Evolutionary conservation across 2,888 invertebrate species (phyloP), one percentile per base, ranked within the genome.

Genomic region (Vanessa cardui): DNA sequence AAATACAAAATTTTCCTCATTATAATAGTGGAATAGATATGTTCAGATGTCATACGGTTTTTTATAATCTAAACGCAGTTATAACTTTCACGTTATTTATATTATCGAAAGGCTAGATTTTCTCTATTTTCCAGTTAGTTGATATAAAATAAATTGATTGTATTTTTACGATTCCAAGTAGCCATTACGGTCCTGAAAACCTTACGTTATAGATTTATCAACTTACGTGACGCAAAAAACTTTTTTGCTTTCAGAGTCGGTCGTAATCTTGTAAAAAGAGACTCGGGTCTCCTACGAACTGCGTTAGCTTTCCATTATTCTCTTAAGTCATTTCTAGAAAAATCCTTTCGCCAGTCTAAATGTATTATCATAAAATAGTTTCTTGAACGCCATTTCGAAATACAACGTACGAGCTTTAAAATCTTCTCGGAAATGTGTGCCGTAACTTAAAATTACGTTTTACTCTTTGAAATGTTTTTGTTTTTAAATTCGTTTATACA

Each of bases 331-430:
- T 64, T 50, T 33, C 50, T 44, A 33, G 58, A 58, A 58, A 64
- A 64, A 64, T 64, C 64, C 50, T 64, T 64, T 64, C 58, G 50
- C 50, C 58, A 58, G 50, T 64, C 64, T 64, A 58, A 58, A 49
- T 64, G 49, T 33, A 64, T 64, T 58, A 59, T 44, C 58, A 33
- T 50, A 50, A 39, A 49, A 58, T 50, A 26, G 50, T 64, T 64
- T 50, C 64, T 59, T 59, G 58, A 58, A 50, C 39, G 44, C 33
- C 18, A 18, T 61, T 61, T 49, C 18, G 33, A 61, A 33, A 21
- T 18, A 39, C 8, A 56, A 56, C 39, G 5, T 18, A 39, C 9
- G 9, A 56, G 5, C n/a, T 56, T 56, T 56, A 20, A 56, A 39
- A 18, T 39, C n/a, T 39, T 3, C n/a, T 39, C 20, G 9, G 31